Conservation (phyloP, 2,797 vertebrate species). For the Chelon labrosus region DNA sequence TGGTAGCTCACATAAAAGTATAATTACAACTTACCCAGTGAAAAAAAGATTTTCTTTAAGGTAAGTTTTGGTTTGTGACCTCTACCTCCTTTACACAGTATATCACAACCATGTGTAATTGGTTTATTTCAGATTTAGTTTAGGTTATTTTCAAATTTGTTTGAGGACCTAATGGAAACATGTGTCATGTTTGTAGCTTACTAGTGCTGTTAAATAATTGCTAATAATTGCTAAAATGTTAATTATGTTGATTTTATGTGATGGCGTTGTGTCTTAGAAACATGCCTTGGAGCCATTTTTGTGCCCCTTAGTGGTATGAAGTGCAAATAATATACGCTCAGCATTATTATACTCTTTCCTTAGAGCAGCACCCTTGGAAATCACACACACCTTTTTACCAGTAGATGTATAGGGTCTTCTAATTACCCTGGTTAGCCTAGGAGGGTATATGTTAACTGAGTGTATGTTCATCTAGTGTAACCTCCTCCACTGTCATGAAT, state of each 20-base stretch:
- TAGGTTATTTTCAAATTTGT: too few relatives aligned
- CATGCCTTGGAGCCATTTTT: not conserved
- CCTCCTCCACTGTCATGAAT: conserved; percentile 69
- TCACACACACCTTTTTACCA: conserved; percentile 56
- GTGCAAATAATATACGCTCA: not conserved
- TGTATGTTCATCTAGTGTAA: conserved; percentile 63
- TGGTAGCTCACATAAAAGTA: too few relatives aligned
- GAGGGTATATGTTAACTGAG: conserved; percentile 57
- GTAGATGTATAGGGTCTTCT: conserved; percentile 50
- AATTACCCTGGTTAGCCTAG: conserved; percentile 67
- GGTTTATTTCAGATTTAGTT: too few relatives aligned
- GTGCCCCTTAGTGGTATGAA: conserved; percentile 1
- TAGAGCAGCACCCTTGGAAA: conserved; percentile 28
- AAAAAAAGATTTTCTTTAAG: too few relatives aligned
- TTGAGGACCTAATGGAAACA: not conserved
- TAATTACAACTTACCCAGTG: too few relatives aligned
- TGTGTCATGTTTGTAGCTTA: not conserved
- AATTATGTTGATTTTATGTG: too few relatives aligned
- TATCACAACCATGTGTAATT: too few relatives aligned
- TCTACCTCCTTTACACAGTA: too few relatives aligned
- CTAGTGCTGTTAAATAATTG: not conserved
- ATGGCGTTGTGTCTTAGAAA: too few relatives aligned
- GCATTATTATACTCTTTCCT: conserved; percentile 23
- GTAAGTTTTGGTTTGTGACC: too few relatives aligned
- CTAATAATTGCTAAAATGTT: too few relatives aligned